Percentiles rank a stretch among this genome's conserved stretches.
phyloP scores from a whole-genome alignment of 2,113 vertebrate genomes.

The Seriola rivoliana region DNA sequence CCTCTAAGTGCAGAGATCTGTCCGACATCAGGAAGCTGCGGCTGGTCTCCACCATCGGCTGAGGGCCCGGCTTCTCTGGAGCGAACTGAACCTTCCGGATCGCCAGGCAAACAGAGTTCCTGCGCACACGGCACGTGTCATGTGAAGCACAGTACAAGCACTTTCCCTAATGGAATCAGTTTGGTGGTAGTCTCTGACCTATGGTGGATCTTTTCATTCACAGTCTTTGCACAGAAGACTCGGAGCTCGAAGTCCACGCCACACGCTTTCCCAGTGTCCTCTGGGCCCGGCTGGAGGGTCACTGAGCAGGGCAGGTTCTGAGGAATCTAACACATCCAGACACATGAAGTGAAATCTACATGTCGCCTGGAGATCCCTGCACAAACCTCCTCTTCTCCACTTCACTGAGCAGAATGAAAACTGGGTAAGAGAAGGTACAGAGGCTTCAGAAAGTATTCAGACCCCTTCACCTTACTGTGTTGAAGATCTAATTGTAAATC shows the following conservation, averaged over 20 bases:
- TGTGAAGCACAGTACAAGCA: no score
- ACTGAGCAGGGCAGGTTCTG: constrained; percentile 91
- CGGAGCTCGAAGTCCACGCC: constrained; percentile 91
- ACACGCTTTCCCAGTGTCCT: constrained; percentile 86
- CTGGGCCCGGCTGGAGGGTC: constrained; percentile 89
- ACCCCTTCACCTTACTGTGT: no score
- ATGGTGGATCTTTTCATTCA: constrained; percentile 91
- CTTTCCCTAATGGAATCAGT: no score
- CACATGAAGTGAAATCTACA: background rate
- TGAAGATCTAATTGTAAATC: no score
- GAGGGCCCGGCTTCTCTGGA: constrained; percentile 88
- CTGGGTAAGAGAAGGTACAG: no score
- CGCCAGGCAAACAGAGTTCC: constrained; percentile 89
- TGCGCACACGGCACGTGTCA: constrained; percentile 48
- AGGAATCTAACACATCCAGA: constrained; percentile 83
- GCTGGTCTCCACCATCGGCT: constrained; percentile 89
- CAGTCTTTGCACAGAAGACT: constrained; percentile 89
- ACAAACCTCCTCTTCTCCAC: no score
- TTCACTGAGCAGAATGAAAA: no score
- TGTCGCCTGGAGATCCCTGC: no score
- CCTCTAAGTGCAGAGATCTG: constrained; percentile 88
- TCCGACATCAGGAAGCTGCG: constrained; percentile 91
- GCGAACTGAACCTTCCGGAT: constrained; percentile 92
- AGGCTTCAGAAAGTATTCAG: no score
- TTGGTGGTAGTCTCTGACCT: constrained; percentile 77